Conservation (phyloP, 2,888 invertebrate genomes). For the Furcula furcula region DNA sequence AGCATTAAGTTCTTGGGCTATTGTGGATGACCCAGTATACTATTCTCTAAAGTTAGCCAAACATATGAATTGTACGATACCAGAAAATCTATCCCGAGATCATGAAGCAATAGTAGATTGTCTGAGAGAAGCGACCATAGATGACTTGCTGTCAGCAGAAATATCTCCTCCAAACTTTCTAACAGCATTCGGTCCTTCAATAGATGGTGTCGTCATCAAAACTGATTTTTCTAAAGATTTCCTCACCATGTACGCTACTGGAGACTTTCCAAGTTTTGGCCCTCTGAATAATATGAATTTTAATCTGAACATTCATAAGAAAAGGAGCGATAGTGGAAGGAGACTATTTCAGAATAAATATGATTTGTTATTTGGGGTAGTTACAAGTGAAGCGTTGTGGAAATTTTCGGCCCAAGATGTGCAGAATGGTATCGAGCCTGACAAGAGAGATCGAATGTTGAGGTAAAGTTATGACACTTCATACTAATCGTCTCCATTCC, state of each 20-base stretch:
- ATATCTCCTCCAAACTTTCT: conserved; percentile 91
- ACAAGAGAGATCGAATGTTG: conserved; percentile 92
- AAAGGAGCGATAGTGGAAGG: conserved; percentile 83
- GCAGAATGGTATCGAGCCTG: conserved; percentile 93
- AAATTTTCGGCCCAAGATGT: conserved; percentile 92
- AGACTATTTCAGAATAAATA: conserved; percentile 85
- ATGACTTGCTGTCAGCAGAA: conserved; percentile 88
- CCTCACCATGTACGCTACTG: conserved; percentile 85
- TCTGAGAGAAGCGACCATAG: conserved; percentile 87
- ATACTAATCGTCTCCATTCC: too few relatives aligned
- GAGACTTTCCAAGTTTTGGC: conserved; percentile 84
- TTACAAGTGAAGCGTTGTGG: conserved; percentile 95
- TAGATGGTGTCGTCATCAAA: conserved; percentile 96
- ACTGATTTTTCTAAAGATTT: conserved; percentile 92
- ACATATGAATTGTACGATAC: conserved; percentile 91
- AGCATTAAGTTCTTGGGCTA: conserved; percentile 94
- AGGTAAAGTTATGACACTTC: too few relatives aligned
- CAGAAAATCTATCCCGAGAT: conserved; percentile 90
- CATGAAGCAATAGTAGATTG: conserved; percentile 94
- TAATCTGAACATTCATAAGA: conserved; percentile 79
- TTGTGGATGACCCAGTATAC: conserved; percentile 92
- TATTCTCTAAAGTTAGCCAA: conserved; percentile 91
- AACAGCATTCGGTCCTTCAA: conserved; percentile 95
- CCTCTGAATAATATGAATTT: conserved; percentile 80
- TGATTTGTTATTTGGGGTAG: conserved; percentile 95